Conservation (phyloP, 2,888 invertebrate genomes). For the Drosophila robusta region DNA sequence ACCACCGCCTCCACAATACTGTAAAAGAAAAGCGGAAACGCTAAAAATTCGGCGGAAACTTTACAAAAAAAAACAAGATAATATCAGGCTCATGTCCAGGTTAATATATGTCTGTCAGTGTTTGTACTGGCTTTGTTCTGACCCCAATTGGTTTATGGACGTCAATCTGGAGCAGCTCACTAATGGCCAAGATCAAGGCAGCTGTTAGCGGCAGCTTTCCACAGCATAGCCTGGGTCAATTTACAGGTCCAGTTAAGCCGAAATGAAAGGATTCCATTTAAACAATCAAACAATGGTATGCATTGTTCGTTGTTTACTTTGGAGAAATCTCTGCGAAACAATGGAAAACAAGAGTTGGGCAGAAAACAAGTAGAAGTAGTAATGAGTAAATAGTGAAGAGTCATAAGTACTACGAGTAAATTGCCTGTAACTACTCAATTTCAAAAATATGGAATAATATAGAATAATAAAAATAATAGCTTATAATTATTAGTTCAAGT, state of each 20-base stretch:
- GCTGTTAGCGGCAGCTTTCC: conserved; percentile 12
- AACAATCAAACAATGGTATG: conserved; percentile 58
- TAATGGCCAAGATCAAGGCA: conserved; percentile 64
- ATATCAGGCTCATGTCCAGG: conserved; percentile 13
- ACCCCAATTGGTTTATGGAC: conserved; percentile 21
- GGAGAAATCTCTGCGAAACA: conserved; percentile 29
- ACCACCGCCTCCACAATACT: conserved; percentile 41
- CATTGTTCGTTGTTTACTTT: conserved; percentile 56
- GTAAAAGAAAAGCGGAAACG: conserved; percentile 67
- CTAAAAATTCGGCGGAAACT: conserved; percentile 54
- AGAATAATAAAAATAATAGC: neutral
- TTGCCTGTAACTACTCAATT: neutral
- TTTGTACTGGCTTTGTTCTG: conserved; percentile 17
- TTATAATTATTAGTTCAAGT: too few relatives aligned
- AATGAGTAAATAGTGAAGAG: conserved; percentile 4
- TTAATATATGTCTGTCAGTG: neutral
- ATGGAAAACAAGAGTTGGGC: conserved; percentile 30
- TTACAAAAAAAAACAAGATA: conserved; percentile 42
- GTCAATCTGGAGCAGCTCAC: conserved; percentile 32
- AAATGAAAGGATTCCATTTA: conserved; percentile 61
- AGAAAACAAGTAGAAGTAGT: neutral
- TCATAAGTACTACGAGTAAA: neutral
- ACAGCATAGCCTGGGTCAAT: conserved; percentile 34
- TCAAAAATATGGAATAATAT: neutral
- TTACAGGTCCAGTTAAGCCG: conserved; percentile 41